Evolutionary conservation across 2,888 invertebrate species (phyloP).

Genomic region (Nomada fucata): DNA sequence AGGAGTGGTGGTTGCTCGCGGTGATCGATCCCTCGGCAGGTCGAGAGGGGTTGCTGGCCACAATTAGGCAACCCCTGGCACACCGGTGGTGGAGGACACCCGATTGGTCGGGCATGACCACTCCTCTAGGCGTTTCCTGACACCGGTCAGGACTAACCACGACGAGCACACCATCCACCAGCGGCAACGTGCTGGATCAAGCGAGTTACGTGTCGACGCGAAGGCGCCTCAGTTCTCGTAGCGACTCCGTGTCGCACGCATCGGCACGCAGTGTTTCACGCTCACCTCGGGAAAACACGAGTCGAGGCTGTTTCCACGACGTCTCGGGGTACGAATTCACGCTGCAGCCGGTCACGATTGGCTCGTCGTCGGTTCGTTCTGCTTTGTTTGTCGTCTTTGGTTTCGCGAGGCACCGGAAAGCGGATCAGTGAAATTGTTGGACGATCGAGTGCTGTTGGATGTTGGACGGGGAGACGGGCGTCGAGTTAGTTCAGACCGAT

Average conservation of each 20-base stretch:
- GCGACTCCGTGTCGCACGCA: slow-evolving; percentile 79
- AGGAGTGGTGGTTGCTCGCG: slow-evolving; percentile 28
- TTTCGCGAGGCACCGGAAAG: too few relatives aligned
- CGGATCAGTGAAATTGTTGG: slow-evolving; percentile 30
- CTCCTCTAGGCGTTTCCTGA: slow-evolving; percentile 78
- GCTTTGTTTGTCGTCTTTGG: too few relatives aligned
- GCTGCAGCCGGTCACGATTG: too few relatives aligned
- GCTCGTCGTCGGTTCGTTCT: neutral
- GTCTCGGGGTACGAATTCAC: neutral
- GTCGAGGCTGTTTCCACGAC: too few relatives aligned
- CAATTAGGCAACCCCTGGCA: slow-evolving; percentile 72
- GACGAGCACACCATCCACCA: slow-evolving; percentile 43
- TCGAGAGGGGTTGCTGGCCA: slow-evolving; percentile 63
- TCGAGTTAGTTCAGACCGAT: neutral
- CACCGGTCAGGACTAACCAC: slow-evolving; percentile 55
- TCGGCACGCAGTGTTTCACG: slow-evolving; percentile 57
- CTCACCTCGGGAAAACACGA: neutral
- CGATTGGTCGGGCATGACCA: slow-evolving; percentile 78
- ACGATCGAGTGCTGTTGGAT: too few relatives aligned
- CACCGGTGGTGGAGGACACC: slow-evolving; percentile 20
- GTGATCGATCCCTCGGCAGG: slow-evolving; percentile 64
- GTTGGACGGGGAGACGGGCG: neutral
- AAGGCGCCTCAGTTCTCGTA: slow-evolving; percentile 77
- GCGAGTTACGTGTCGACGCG: slow-evolving; percentile 61
- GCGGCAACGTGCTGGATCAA: slow-evolving; percentile 58